Evolutionary conservation across 1,140 invertebrate species (phyloP).

Genomic region (Ips typographus): DNA sequence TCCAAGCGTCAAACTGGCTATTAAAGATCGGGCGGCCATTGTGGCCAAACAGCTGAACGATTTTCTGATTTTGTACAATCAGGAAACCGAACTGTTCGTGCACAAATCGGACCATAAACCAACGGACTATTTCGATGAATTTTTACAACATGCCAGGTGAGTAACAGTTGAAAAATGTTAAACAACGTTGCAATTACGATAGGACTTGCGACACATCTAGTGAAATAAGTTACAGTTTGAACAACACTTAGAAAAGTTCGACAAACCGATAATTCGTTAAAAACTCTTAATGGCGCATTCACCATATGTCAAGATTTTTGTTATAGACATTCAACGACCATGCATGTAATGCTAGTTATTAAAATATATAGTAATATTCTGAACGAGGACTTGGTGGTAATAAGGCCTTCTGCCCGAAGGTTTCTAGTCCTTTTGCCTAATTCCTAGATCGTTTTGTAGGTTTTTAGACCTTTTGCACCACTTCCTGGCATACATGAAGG

Average conservation of each 20-base stretch:
- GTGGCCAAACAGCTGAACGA: constrained; percentile 90
- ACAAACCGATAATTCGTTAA: too few species aligned
- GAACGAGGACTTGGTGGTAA: too few species aligned
- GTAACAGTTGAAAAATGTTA: constrained; percentile 6
- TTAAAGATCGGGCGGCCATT: constrained; percentile 82
- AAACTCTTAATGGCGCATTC: too few species aligned
- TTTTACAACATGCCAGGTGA: constrained; percentile 54
- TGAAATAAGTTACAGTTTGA: neutral
- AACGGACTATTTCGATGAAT: constrained; percentile 60
- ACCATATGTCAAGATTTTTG: too few species aligned
- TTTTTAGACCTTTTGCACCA: too few species aligned
- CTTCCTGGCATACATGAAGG: too few species aligned
- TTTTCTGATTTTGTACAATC: constrained; percentile 86
- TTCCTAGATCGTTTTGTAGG: too few species aligned
- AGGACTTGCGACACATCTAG: neutral
- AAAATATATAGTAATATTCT: too few species aligned
- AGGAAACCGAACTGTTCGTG: constrained; percentile 76
- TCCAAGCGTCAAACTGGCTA: constrained; percentile 73
- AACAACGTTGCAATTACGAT: neutral
- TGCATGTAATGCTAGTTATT: too few species aligned
- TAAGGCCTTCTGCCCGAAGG: too few species aligned
- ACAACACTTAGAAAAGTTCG: neutral
- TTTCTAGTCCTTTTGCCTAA: too few species aligned
- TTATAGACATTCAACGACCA: too few species aligned
- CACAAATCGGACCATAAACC: constrained; percentile 68